Base-by-base conservation (phyloP, 2,888 invertebrate species). In the Calliopum simillimum region DNA sequence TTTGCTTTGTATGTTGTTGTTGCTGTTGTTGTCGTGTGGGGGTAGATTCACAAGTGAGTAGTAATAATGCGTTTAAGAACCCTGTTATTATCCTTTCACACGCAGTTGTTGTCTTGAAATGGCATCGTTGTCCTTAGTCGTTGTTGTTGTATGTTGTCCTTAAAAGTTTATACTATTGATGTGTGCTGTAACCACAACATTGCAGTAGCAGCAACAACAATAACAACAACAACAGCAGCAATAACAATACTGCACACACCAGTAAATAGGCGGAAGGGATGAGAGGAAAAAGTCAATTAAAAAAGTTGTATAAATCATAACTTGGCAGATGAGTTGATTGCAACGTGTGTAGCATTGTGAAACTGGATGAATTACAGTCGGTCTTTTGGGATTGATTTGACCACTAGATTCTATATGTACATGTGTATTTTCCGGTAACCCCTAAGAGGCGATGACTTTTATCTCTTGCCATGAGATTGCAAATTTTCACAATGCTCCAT, bases 281-380 rank as follows among this genome's bases (percentile, higher is more conserved):
- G 70, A 68, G 68, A 79, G 83, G 84, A 84, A 84, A 84, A 84
- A 84, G 84, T 84, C 84, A 84, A 84, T 84, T 84, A 84, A 84
- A 84, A 84, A 83, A 82, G 83, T 84, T 83, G 82, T 84, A 84
- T 84, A 84, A 84, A 84, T 84, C 84, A 84, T 84, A 84, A 83
- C 80, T 81, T 82, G 82, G 82, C 82, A 82, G 82, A 80, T 80
- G 80, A 80, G 80, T 80, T 80, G 81, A 80, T 80, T 80, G 80
- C 71, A 72, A 66, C 70, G 68, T 73, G 68, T 71, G 74, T 44
- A 55, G 43, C 41, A 55, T 21, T 55, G 8, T 6, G 43, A 43
- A 19, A n/a, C 11, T 47, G 21, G 11, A 55, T 59, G 4, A 33
- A 13, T 47, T 67, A 67, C 67, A 58, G 41, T 33, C 51, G 67